These are phyloP conservation scores for Polia nebulosa DNA, from an alignment of 2,888 invertebrate species.

Conservation along the genomic window DNA sequence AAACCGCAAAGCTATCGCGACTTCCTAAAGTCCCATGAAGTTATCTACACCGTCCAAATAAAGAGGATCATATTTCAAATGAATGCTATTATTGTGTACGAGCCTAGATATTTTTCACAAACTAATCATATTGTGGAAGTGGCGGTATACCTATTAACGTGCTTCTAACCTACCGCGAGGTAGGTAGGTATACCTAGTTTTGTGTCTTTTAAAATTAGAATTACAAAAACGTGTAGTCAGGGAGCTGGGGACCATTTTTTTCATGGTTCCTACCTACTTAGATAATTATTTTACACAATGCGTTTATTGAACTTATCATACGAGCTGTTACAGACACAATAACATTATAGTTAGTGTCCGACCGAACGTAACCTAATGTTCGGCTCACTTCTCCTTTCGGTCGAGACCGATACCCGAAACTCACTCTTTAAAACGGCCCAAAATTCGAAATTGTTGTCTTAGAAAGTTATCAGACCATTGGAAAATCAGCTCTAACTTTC, in stretches of 20 bases:
- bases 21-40: constrained; percentile 29
- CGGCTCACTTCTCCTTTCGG: too few species aligned
- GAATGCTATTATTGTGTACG: constrained; percentile 41
- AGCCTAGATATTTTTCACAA: constrained; percentile 11
- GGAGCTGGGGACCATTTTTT: neutral
- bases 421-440: too few species aligned
- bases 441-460: too few species aligned
- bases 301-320: too few species aligned
- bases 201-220: constrained; percentile 38
- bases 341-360: too few species aligned
- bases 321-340: too few species aligned
- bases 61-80: constrained; percentile 21
- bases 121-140: neutral
- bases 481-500: too few species aligned
- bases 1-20: constrained; percentile 55
- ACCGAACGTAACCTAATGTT: too few species aligned
- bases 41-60: constrained; percentile 15
- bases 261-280: neutral
- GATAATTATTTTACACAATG: too few species aligned
- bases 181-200: constrained; percentile 17
- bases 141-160: neutral
- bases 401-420: too few species aligned
- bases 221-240: neutral
- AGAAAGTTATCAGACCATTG: too few species aligned
- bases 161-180: neutral